Evolutionary conservation across 2,113 vertebrate genomes (phyloP).

Genomic region (Pseudolaguvia tuberculata): DNA sequence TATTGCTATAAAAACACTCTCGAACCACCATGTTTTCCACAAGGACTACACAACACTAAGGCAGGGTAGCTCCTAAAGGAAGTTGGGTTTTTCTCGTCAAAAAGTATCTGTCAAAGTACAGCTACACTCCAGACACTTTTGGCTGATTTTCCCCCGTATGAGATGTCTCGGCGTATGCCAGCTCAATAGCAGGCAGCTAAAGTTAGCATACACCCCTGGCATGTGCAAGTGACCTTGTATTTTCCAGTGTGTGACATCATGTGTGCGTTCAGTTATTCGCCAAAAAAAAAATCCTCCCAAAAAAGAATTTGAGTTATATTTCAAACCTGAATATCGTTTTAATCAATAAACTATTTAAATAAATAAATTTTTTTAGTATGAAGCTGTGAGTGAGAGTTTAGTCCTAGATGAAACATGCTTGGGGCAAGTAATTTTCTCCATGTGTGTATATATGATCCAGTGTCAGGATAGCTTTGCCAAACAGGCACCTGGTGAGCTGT

Average conservation of each 20-base stretch:
- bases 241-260: conserved; percentile 25
- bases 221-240: conserved; percentile 21
- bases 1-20: background rate
- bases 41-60: background rate
- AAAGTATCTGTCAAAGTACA: conserved; percentile 23
- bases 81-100: conserved; percentile 9
- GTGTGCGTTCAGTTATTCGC: background rate
- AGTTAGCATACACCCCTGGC: conserved; percentile 22
- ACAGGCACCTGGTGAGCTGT: conserved; percentile 67
- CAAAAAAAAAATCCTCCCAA: background rate
- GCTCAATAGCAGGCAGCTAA: conserved; percentile 21
- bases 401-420: background rate
- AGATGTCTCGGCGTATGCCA: conserved; percentile 16
- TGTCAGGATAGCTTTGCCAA: conserved; percentile 53
- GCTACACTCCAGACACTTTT: conserved; percentile 17
- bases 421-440: background rate
- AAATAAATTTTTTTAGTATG: no score
- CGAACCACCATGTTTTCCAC: background rate
- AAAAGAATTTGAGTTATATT: background rate
- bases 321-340: background rate
- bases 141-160: background rate
- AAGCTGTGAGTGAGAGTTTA: background rate
- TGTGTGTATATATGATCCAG: conserved; percentile 30
- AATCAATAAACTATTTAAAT: no score
- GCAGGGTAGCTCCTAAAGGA: background rate